These are phyloP conservation scores for Lamellibrachia columna DNA, from an alignment of 2,888 invertebrate species.

Conservation along the genomic window DNA sequence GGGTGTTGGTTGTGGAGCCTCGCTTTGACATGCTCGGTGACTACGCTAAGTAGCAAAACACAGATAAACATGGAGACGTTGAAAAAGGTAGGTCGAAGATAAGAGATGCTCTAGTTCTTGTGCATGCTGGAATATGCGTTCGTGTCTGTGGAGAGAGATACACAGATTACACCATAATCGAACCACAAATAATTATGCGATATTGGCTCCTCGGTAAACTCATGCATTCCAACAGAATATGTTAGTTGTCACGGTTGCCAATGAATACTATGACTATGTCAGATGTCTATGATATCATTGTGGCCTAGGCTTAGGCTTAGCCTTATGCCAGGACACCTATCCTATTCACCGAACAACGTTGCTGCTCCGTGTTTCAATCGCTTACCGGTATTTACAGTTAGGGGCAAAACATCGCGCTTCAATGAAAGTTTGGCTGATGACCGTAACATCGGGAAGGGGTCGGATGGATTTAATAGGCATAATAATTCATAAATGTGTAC, in stretches of 20 bases:
- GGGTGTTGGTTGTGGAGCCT: neutral
- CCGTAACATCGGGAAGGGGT: too few relatives aligned
- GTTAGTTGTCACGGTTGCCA: constrained; percentile 16
- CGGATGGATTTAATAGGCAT: too few relatives aligned
- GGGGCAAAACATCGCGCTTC: too few relatives aligned
- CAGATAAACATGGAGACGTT: constrained; percentile 32
- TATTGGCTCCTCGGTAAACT: neutral
- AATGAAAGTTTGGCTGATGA: too few relatives aligned
- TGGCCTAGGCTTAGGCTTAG: neutral
- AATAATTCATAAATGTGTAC: too few relatives aligned
- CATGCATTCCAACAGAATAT: neutral
- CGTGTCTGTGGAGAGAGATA: neutral
- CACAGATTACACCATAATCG: neutral
- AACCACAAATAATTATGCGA: neutral
- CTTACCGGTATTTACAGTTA: too few relatives aligned
- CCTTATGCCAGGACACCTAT: neutral
- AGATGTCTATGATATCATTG: neutral
- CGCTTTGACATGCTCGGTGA: constrained; percentile 14
- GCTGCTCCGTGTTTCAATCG: too few relatives aligned
- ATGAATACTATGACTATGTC: neutral
- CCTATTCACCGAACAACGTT: too few relatives aligned
- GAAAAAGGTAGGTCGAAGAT: constrained; percentile 21
- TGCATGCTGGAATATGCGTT: neutral
- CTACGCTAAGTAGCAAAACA: constrained; percentile 36
- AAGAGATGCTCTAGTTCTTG: neutral